These are phyloP conservation scores for Umimayanthus chanpuru DNA, from an alignment of 92 coral and sea anemone species.

Conservation along the genomic window DNA sequence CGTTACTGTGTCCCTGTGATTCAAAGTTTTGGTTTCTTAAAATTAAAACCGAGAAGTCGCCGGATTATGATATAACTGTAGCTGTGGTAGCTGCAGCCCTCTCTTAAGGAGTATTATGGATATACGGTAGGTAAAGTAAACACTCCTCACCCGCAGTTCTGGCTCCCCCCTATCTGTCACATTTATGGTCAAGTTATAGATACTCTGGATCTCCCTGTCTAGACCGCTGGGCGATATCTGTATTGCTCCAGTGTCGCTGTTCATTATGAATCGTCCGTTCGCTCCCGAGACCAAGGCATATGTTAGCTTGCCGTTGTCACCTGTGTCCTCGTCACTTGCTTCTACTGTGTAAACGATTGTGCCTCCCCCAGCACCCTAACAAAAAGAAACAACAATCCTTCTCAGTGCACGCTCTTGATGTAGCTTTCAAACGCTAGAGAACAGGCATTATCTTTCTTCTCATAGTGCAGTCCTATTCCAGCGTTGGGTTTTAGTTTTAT, in stretches of 20 bases:
- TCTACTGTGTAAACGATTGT: slow-evolving; percentile 48
- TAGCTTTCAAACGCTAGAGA: neutral
- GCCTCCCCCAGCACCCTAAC: slow-evolving; percentile 76
- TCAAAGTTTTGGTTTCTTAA: too few species aligned
- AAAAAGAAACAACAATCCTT: neutral
- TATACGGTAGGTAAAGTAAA: neutral
- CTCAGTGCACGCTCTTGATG: neutral
- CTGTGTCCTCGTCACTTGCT: slow-evolving; percentile 79
- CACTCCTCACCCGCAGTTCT: slow-evolving; percentile 50
- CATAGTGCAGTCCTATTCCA: too few species aligned
- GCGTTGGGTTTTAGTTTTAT: too few species aligned
- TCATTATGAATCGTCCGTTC: slow-evolving; percentile 73
- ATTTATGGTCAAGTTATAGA: slow-evolving; percentile 71
- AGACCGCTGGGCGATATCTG: slow-evolving; percentile 83
- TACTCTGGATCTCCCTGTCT: slow-evolving; percentile 73
- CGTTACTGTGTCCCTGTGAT: too few species aligned
- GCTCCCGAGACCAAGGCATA: slow-evolving; percentile 67
- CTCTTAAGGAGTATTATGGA: too few species aligned
- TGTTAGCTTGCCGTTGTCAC: slow-evolving; percentile 67
- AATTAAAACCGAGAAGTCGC: too few species aligned
- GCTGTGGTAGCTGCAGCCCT: too few species aligned
- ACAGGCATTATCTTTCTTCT: neutral
- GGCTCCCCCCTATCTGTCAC: slow-evolving; percentile 77
- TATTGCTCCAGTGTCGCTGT: slow-evolving; percentile 76
- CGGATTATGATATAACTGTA: too few species aligned